Evolutionary conservation across 2,797 vertebrate species (phyloP), one percentile per base, ranked within the genome.

Genomic region (Hydrocynus forskahlii): DNA sequence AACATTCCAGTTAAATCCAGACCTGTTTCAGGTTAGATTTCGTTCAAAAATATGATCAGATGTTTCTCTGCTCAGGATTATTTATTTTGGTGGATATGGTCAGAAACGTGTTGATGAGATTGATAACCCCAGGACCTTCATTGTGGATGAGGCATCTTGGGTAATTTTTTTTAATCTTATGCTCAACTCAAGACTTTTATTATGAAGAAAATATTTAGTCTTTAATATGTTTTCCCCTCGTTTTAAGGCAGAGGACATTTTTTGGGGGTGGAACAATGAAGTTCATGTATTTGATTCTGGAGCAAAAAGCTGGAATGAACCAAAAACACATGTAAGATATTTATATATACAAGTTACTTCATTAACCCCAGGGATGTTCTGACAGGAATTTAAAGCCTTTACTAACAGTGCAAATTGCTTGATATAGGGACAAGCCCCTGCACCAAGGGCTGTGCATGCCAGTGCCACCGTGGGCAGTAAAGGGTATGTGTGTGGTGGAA

Each of bases 261-360:
- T 96, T 89, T 98, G 96, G 96, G 97, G 97, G 23, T 99, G 97
- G 97, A 97, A 97, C 86, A 98, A 96, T 45, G 97, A 99, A 85
- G 94, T 98, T 83, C 96, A 98, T 75, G 85, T 96, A 38, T 99
- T 98, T 95, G 96, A 99, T 85, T 95, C 96, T 48, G 88, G 78
- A 29, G 88, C 91, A 62, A 87, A 91, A 82, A 93, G 92, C 25
- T 99, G 97, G 97, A 93, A 86, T 89, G 94, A 97, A 86, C 95
- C 96, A 45, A 79, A 88, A 78, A 96, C 95, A 73, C 90, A 92
- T 71, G 97, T 97, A 90, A 93, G 94, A 75, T 10, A n/a, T 7
- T 21, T 60, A 45, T 70, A 12, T 1, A n/a, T n/a, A n/a, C n/a
- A n/a, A n/a, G n/a, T 29, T 29, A 29, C 29, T 29, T 29, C 29